Conservation (phyloP, 2,797 vertebrate species). For the Odontamblyopus rebecca region DNA sequence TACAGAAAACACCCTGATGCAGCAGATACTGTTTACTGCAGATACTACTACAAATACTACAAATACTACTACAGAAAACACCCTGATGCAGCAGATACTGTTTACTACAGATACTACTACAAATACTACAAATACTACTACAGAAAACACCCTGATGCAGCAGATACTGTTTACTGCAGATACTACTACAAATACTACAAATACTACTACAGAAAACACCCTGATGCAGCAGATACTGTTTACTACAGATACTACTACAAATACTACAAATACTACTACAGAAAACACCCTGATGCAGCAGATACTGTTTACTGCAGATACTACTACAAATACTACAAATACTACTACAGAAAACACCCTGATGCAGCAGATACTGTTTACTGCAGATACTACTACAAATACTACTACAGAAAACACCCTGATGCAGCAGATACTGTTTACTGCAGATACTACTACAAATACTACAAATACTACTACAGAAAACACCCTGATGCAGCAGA, state of each 20-base stretch:
- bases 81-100: neutral
- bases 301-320: too few relatives aligned
- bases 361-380: neutral
- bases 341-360: neutral
- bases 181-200: too few relatives aligned
- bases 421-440: neutral
- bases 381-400: too few relatives aligned
- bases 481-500: neutral
- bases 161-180: too few relatives aligned
- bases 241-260: too few relatives aligned
- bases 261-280: too few relatives aligned
- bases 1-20: neutral
- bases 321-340: too few relatives aligned
- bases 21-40: too few relatives aligned
- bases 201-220: neutral
- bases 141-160: neutral
- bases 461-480: neutral
- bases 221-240: neutral
- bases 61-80: neutral
- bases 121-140: too few relatives aligned
- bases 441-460: too few relatives aligned
- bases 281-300: neutral
- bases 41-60: too few relatives aligned
- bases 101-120: too few relatives aligned
- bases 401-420: neutral